phyloP scores from a whole-genome alignment of 2,888 invertebrate genomes.

The Amphipoea oculea region DNA sequence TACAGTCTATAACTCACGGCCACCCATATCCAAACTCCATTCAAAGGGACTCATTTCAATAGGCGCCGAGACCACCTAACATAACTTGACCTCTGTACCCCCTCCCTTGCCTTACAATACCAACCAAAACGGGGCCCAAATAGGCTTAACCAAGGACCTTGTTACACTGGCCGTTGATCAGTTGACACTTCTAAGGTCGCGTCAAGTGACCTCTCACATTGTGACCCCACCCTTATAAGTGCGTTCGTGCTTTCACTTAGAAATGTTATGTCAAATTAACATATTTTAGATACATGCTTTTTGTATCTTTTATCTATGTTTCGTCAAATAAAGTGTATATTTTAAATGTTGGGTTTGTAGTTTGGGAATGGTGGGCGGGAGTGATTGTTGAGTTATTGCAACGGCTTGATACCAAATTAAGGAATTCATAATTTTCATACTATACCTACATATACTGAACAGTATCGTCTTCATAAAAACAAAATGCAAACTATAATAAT shows the following conservation, averaged over 20 bases:
- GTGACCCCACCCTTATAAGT: constrained; percentile 67
- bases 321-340: constrained; percentile 50
- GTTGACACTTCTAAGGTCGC: constrained; percentile 68
- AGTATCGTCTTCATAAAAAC: neutral
- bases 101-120: constrained; percentile 32
- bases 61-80: constrained; percentile 57
- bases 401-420: neutral
- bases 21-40: constrained; percentile 55
- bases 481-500: neutral
- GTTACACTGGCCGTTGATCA: constrained; percentile 53
- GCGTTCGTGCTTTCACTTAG: constrained; percentile 69
- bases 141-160: constrained; percentile 50
- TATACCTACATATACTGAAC: neutral
- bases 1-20: constrained; percentile 28
- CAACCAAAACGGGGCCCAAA: constrained; percentile 35
- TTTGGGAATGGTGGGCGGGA: neutral
- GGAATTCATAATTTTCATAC: neutral
- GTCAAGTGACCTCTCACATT: constrained; percentile 61
- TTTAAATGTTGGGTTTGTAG: constrained; percentile 24
- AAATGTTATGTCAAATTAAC: constrained; percentile 65
- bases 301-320: constrained; percentile 39
- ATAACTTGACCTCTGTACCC: constrained; percentile 42
- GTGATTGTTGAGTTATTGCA: constrained; percentile 1
- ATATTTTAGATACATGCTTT: constrained; percentile 52
- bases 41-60: constrained; percentile 67